Conservation (phyloP, 1,140 invertebrate species). For the Eulimnadia texana region DNA sequence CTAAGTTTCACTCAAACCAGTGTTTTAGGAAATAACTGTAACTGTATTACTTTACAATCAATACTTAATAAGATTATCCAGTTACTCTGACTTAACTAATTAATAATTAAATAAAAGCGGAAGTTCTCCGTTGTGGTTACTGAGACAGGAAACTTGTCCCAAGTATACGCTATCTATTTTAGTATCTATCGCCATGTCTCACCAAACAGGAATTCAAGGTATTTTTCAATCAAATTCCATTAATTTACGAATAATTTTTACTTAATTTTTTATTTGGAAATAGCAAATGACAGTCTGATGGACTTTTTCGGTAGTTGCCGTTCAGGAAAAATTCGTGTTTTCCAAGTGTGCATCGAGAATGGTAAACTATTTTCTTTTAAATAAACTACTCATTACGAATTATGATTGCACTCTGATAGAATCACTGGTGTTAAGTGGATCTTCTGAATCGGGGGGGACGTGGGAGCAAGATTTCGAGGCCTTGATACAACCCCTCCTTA, state of each 20-base stretch:
- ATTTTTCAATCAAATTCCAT: slow-evolving; percentile 11
- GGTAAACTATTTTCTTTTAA: slow-evolving; percentile 39
- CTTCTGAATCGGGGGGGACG: slow-evolving; percentile 47
- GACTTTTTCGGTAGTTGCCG: slow-evolving; percentile 68
- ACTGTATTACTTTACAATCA: too few species aligned
- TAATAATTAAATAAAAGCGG: too few species aligned
- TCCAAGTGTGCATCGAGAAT: slow-evolving; percentile 75
- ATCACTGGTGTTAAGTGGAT: slow-evolving; percentile 51
- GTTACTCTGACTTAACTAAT: too few species aligned
- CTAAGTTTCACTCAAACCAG: too few species aligned
- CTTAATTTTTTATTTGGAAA: slow-evolving; percentile 27
- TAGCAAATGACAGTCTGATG: slow-evolving; percentile 64
- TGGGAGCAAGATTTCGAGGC: slow-evolving; percentile 84
- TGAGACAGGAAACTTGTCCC: too few species aligned
- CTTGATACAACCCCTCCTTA: slow-evolving; percentile 54
- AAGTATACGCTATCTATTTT: too few species aligned
- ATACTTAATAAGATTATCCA: too few species aligned
- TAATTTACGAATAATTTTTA: slow-evolving; percentile 18
- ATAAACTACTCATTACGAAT: neutral
- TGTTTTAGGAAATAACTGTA: too few species aligned
- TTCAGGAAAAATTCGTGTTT: slow-evolving; percentile 57
- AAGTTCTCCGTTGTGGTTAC: too few species aligned
- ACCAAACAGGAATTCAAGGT: slow-evolving; percentile 61
- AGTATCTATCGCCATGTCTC: slow-evolving; percentile 41
- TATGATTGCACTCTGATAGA: slow-evolving; percentile 39